Percentiles rank a stretch among this genome's conserved stretches.
phyloP scores from a whole-genome alignment of 2,797 vertebrate genomes.

The Miichthys miiuy region DNA sequence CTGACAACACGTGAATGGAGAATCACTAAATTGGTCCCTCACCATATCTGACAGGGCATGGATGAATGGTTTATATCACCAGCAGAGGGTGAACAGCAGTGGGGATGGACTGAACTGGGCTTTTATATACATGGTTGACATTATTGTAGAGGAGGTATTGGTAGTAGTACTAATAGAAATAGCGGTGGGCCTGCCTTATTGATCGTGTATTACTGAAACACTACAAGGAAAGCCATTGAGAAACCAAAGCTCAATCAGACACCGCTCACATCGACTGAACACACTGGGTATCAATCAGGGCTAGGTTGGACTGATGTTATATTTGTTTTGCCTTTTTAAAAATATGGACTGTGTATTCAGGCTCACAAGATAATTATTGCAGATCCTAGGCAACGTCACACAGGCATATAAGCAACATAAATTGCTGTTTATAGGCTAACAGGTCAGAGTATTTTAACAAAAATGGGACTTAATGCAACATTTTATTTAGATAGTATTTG shows the following conservation, averaged over 20 bases:
- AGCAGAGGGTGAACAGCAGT: conserved; percentile 41
- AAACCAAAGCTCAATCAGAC: conserved; percentile 66
- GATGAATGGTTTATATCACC: conserved; percentile 58
- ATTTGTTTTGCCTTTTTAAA: conserved; percentile 16
- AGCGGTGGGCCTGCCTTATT: conserved; percentile 64
- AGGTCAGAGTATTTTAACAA: not conserved
- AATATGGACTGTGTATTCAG: conserved; percentile 33
- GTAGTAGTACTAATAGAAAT: conserved; percentile 48
- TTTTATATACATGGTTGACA: conserved; percentile 47
- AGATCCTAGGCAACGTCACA: conserved; percentile 8
- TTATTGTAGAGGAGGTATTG: conserved; percentile 35
- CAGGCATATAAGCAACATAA: conserved; percentile 7
- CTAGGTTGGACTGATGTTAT: conserved; percentile 6
- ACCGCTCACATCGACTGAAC: conserved; percentile 55
- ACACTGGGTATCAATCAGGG: conserved; percentile 40
- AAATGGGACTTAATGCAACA: not conserved
- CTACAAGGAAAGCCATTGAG: conserved; percentile 63
- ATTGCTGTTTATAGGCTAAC: not conserved
- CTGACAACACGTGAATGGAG: conserved; percentile 52
- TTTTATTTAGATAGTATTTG: not conserved
- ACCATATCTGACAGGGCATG: conserved; percentile 53
- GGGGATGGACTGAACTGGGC: conserved; percentile 16
- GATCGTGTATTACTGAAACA: conserved; percentile 71
- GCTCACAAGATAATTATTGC: conserved; percentile 27
- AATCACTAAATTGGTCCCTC: conserved; percentile 48